A percentile compares a stretch with the other conserved stretches of the same genome.
phyloP scores from a whole-genome alignment of 2,113 vertebrate species.

The Heteronetta atricapilla region DNA sequence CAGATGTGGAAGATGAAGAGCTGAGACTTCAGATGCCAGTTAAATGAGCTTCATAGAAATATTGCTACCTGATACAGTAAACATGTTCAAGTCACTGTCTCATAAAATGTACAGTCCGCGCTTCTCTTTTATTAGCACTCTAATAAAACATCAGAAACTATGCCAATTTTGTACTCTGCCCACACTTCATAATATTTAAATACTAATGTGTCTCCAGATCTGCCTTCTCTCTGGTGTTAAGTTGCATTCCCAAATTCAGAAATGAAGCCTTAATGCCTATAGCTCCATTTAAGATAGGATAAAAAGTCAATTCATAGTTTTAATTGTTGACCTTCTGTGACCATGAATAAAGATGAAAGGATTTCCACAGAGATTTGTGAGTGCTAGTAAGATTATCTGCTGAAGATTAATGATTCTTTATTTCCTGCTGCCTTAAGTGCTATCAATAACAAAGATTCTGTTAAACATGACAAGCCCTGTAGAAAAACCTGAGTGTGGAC shows the following conservation, averaged over 20 bases:
- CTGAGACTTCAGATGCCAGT: not conserved
- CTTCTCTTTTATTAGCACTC: not conserved
- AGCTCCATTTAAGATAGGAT: not conserved
- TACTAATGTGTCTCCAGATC: not conserved
- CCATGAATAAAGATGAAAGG: not conserved
- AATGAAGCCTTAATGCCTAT: not conserved
- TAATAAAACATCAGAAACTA: not conserved
- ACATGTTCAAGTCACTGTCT: not conserved
- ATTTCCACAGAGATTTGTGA: not conserved
- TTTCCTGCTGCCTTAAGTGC: not conserved
- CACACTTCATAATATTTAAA: not conserved
- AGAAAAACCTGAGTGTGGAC: not conserved
- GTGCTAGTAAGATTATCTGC: not conserved
- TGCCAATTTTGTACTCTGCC: not conserved
- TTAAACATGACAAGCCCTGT: not conserved
- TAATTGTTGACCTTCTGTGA: not conserved
- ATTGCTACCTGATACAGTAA: not conserved
- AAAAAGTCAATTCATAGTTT: not conserved
- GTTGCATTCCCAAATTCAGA: not conserved
- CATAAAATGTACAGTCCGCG: not conserved
- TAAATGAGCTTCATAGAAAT: not conserved
- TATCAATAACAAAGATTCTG: not conserved
- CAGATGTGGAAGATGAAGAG: slow-evolving; percentile 21
- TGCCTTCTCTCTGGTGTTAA: not conserved
- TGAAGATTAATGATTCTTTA: not conserved